These are phyloP conservation scores for Drosophila pruinosa DNA, from an alignment of 1,140 invertebrate species.

Conservation along the genomic window DNA sequence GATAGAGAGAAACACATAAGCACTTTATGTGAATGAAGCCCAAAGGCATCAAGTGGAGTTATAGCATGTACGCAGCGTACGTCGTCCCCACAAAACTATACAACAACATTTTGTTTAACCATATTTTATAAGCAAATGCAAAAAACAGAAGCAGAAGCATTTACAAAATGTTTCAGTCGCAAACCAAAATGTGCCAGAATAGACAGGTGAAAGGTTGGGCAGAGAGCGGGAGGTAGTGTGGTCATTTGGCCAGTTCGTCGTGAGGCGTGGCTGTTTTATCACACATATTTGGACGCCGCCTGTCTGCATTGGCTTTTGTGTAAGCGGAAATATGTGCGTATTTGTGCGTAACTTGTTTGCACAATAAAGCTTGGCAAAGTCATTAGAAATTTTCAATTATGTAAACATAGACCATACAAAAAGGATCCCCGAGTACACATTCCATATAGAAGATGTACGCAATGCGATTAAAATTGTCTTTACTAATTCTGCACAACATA, in stretches of 20 bases:
- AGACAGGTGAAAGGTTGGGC: too few relatives aligned
- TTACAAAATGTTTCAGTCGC: slow-evolving; percentile 54
- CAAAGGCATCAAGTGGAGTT: slow-evolving; percentile 71
- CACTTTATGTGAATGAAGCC: slow-evolving; percentile 77
- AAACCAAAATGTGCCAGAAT: slow-evolving; percentile 47
- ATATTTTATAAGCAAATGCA: slow-evolving; percentile 62
- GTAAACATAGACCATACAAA: slow-evolving; percentile 46
- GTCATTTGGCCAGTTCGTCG: slow-evolving; percentile 1
- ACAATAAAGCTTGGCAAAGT: slow-evolving; percentile 70
- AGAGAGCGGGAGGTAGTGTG: too few relatives aligned
- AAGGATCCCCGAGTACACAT: slow-evolving; percentile 10
- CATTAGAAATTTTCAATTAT: slow-evolving; percentile 77
- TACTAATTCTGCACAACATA: too few relatives aligned
- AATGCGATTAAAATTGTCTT: not conserved
- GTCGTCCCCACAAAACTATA: slow-evolving; percentile 51
- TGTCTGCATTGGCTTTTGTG: slow-evolving; percentile 7
- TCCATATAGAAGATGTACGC: slow-evolving; percentile 29
- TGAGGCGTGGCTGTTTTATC: slow-evolving; percentile 26
- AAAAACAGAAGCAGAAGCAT: slow-evolving; percentile 24
- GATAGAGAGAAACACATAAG: slow-evolving; percentile 65
- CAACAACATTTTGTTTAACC: slow-evolving; percentile 57
- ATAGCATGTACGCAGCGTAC: slow-evolving; percentile 55
- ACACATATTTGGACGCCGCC: slow-evolving; percentile 5
- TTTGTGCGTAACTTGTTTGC: slow-evolving; percentile 49
- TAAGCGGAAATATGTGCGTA: slow-evolving; percentile 21